phyloP scores from a whole-genome alignment of 1,140 invertebrate species.

The Bombus impatiens region DNA sequence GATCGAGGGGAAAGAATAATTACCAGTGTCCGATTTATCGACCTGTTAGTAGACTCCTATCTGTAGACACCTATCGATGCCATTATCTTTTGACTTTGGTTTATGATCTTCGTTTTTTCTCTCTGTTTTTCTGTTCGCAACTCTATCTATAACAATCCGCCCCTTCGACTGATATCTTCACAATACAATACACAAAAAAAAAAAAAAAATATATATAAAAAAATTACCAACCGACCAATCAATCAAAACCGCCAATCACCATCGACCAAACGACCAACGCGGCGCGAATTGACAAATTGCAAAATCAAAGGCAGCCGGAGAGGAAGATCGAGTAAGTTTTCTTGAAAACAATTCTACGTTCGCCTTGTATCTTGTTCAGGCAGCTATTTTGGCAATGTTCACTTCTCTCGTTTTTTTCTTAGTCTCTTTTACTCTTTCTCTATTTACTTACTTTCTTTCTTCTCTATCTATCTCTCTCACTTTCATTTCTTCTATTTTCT shows the following conservation, averaged over 20 bases:
- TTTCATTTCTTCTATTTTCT: constrained; percentile 18
- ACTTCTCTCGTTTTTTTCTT: constrained; percentile 33
- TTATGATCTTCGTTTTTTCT: constrained; percentile 74
- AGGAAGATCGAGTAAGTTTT: constrained; percentile 82
- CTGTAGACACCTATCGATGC: not conserved
- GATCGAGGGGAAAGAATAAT: constrained; percentile 4
- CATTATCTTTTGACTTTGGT: constrained; percentile 71
- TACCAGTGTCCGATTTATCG: not conserved
- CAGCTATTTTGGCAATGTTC: constrained; percentile 48
- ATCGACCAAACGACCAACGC: constrained; percentile 73
- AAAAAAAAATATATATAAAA: not conserved
- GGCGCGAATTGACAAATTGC: constrained; percentile 78
- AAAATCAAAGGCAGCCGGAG: constrained; percentile 81
- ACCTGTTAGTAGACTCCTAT: not conserved
- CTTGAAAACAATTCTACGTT: constrained; percentile 42
- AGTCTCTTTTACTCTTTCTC: constrained; percentile 22
- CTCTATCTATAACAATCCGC: constrained; percentile 47
- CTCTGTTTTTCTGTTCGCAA: constrained; percentile 63
- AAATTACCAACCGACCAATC: constrained; percentile 59
- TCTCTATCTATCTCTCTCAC: constrained; percentile 34
- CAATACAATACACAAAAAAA: constrained; percentile 73
- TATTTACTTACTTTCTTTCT: constrained; percentile 25
- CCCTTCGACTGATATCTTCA: constrained; percentile 71
- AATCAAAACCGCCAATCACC: constrained; percentile 72
- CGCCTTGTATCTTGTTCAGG: constrained; percentile 16